phyloP scores from a whole-genome alignment of 2,888 invertebrate genomes.

The Lepas anatifera region DNA sequence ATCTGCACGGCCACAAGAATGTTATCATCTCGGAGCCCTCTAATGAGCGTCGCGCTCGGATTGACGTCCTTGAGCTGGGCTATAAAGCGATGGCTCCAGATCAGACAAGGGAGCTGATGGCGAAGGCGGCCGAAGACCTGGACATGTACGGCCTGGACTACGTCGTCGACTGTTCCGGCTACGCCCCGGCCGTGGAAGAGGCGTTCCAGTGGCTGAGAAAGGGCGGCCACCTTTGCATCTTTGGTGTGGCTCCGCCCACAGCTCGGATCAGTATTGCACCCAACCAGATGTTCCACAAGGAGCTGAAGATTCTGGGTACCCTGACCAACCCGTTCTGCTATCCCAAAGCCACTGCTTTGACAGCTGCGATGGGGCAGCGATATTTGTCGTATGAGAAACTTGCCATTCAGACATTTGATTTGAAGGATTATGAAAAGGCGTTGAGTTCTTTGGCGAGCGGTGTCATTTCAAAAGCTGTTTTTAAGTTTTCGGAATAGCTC shows the following conservation, averaged over 20 bases:
- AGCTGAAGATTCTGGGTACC: constrained; percentile 49
- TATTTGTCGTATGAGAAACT: constrained; percentile 45
- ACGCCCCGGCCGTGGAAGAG: constrained; percentile 52
- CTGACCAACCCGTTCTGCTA: constrained; percentile 56
- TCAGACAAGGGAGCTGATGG: background rate
- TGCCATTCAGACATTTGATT: constrained; percentile 45
- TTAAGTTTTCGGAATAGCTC: constrained; percentile 32
- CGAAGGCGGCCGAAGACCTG: background rate
- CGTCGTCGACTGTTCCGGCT: constrained; percentile 60
- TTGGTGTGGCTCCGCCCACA: constrained; percentile 50
- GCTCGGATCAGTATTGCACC: constrained; percentile 44
- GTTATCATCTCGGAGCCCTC: constrained; percentile 58
- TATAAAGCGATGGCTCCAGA: constrained; percentile 4
- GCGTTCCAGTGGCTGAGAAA: constrained; percentile 43
- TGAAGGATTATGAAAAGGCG: constrained; percentile 44
- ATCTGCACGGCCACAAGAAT: constrained; percentile 53
- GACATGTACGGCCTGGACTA: constrained; percentile 42
- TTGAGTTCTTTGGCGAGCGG: constrained; percentile 43
- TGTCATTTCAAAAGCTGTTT: constrained; percentile 47
- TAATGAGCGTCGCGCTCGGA: constrained; percentile 31
- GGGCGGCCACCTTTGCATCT: constrained; percentile 54
- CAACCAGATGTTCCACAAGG: constrained; percentile 48
- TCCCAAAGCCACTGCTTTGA: constrained; percentile 47
- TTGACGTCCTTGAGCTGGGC: constrained; percentile 32
- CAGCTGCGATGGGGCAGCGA: constrained; percentile 50